These are phyloP conservation scores for Barypeithes pellucidus DNA, from an alignment of 2,888 invertebrate genomes.

Conservation along the genomic window DNA sequence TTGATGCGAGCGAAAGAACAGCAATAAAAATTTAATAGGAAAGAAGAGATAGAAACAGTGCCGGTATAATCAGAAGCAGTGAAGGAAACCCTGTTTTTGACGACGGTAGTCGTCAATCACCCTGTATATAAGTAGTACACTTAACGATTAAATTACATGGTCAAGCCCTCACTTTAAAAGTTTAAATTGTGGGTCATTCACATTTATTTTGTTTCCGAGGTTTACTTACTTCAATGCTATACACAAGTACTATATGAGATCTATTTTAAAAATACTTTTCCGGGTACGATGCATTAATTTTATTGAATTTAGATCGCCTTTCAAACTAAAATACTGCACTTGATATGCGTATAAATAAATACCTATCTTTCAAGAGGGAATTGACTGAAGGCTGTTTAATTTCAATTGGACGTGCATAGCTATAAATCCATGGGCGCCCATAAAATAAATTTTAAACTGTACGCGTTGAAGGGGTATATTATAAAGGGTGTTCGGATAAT, in stretches of 20 bases:
- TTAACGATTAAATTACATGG: too few relatives aligned
- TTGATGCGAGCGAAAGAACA: too few relatives aligned
- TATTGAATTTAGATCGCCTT: constrained; percentile 26
- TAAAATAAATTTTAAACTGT: too few relatives aligned
- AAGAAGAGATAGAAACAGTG: too few relatives aligned
- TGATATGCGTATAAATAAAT: constrained; percentile 36
- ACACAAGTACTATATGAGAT: too few relatives aligned
- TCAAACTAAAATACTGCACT: constrained; percentile 30
- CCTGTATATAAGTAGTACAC: too few relatives aligned
- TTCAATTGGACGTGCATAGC: constrained; percentile 20
- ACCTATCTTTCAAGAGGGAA: constrained; percentile 30
- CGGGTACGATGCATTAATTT: constrained; percentile 33
- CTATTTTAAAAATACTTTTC: constrained; percentile 30
- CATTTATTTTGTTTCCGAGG: constrained; percentile 1
- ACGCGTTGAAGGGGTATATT: too few relatives aligned
- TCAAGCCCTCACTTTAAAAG: not conserved
- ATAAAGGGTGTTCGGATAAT: too few relatives aligned
- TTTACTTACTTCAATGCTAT: constrained; percentile 7
- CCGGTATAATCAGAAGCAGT: too few relatives aligned
- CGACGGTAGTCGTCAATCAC: too few relatives aligned
- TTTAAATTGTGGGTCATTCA: constrained; percentile 36
- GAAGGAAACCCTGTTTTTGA: too few relatives aligned
- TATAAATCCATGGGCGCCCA: not conserved
- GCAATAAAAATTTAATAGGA: too few relatives aligned
- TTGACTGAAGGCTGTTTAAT: constrained; percentile 18